These are phyloP conservation scores for Brachyopa scutellaris DNA, from an alignment of 2,888 invertebrate genomes.

Conservation along the genomic window DNA sequence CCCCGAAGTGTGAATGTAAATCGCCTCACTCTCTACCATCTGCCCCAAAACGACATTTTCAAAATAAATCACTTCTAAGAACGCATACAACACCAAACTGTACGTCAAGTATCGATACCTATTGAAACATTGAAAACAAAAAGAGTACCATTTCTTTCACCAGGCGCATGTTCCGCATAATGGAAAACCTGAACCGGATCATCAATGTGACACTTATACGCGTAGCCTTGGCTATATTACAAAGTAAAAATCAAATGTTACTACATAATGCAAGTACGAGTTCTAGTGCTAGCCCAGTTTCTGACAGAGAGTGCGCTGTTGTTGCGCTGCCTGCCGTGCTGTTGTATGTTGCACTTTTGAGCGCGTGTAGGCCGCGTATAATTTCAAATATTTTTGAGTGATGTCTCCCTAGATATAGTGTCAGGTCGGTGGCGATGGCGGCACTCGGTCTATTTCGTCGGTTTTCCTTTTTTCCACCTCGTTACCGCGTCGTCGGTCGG, in stretches of 20 bases:
- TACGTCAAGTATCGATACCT: too few species aligned
- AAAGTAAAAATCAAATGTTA: conserved; percentile 1
- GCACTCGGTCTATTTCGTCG: conserved; percentile 64
- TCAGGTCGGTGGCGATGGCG: conserved; percentile 48
- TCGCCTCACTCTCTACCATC: not conserved
- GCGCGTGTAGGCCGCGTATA: conserved; percentile 32
- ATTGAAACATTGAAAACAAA: not conserved
- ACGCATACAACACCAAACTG: too few species aligned
- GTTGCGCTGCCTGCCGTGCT: not conserved
- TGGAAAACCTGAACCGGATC: conserved; percentile 39
- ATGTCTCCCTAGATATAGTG: conserved; percentile 60
- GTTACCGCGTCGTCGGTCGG: conserved; percentile 36
- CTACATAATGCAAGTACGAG: too few species aligned
- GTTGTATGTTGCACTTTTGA: conserved; percentile 17
- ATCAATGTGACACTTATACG: conserved; percentile 17
- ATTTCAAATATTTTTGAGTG: conserved; percentile 43
- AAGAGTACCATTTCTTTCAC: not conserved
- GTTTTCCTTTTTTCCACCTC: conserved; percentile 31
- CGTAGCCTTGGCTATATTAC: too few species aligned
- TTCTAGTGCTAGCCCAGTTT: too few species aligned
- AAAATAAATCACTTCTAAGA: too few species aligned
- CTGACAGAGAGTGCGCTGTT: not conserved
- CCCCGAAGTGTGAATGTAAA: too few species aligned
- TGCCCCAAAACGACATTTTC: too few species aligned
- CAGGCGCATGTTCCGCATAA: not conserved